phyloP scores from a whole-genome alignment of 2,797 vertebrate genomes.

The Pangasius mekongensis region DNA sequence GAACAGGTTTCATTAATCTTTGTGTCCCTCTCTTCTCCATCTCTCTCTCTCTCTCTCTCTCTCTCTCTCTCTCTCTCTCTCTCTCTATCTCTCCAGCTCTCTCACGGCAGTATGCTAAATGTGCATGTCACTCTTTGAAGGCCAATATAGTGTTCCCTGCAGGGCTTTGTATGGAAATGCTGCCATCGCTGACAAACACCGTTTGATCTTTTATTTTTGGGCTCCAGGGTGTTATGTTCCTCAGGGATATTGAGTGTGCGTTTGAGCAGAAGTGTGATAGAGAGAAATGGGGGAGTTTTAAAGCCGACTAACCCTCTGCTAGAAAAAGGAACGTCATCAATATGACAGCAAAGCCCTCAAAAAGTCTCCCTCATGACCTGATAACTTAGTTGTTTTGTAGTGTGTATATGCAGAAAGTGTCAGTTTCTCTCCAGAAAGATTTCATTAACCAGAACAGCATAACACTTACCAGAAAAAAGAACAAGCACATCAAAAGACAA shows the following conservation, averaged over 20 bases:
- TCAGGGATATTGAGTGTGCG: constrained; percentile 9
- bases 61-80: not conserved
- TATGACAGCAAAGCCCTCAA: constrained; percentile 28
- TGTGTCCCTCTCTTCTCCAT: not conserved
- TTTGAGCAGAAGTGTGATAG: not conserved
- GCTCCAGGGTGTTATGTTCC: constrained; percentile 49
- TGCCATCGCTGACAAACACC: constrained; percentile 53
- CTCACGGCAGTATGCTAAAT: constrained; percentile 27
- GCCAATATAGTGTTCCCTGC: constrained; percentile 48
- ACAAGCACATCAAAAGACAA: constrained; percentile 8
- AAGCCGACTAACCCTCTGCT: constrained; percentile 38
- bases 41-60: constrained; percentile 7
- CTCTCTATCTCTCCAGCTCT: constrained; percentile 5
- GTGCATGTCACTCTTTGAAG: constrained; percentile 49
- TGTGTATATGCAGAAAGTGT: not conserved
- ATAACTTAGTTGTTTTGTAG: constrained; percentile 25
- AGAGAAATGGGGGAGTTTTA: constrained; percentile 23
- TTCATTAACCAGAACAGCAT: constrained; percentile 11
- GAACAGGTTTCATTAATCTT: constrained; percentile 33
- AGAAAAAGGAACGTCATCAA: constrained; percentile 25
- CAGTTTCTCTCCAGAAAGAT: constrained; percentile 11
- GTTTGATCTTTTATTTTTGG: constrained; percentile 58
- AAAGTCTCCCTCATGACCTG: constrained; percentile 36
- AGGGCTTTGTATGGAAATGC: constrained; percentile 48
- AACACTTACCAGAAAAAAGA: constrained; percentile 4